These are phyloP conservation scores for Gadopsis marmoratus DNA, from an alignment of 2,797 vertebrate species.

Conservation along the genomic window DNA sequence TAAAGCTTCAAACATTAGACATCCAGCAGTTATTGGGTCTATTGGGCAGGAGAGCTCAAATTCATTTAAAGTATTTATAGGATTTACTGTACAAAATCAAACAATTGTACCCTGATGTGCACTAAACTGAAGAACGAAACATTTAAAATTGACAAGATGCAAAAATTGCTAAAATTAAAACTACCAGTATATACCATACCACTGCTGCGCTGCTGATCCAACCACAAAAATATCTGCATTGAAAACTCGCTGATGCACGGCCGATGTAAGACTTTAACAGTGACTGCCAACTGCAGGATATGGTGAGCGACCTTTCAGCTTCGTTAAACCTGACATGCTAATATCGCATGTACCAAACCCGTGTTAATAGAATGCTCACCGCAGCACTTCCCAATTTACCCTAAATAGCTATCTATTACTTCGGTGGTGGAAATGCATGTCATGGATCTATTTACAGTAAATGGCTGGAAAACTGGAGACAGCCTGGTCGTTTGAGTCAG, in stretches of 20 bases:
- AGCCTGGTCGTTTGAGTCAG: conserved; percentile 14
- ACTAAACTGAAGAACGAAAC: neutral
- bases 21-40: conserved; percentile 14
- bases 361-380: conserved; percentile 19
- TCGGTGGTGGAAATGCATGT: conserved; percentile 6
- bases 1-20: conserved; percentile 13
- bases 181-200: neutral
- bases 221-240: neutral
- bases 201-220: neutral
- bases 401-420: too few species aligned
- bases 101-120: neutral
- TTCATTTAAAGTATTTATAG: neutral
- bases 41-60: neutral
- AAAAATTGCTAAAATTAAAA: neutral
- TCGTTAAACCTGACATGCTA: conserved; percentile 39
- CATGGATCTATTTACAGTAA: conserved; percentile 23
- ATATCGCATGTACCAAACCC: conserved; percentile 13
- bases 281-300: neutral
- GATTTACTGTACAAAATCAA: neutral
- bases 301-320: conserved; percentile 32
- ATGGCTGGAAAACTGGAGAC: conserved; percentile 22
- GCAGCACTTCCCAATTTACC: conserved; percentile 18
- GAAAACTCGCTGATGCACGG: conserved; percentile 11
- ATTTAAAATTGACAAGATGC: neutral
- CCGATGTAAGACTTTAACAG: neutral